A percentile compares a stretch with the other conserved stretches of the same genome.
These are phyloP conservation scores for Bombus difficillimus DNA, from an alignment of 1,140 invertebrate species.

Conservation along the genomic window DNA sequence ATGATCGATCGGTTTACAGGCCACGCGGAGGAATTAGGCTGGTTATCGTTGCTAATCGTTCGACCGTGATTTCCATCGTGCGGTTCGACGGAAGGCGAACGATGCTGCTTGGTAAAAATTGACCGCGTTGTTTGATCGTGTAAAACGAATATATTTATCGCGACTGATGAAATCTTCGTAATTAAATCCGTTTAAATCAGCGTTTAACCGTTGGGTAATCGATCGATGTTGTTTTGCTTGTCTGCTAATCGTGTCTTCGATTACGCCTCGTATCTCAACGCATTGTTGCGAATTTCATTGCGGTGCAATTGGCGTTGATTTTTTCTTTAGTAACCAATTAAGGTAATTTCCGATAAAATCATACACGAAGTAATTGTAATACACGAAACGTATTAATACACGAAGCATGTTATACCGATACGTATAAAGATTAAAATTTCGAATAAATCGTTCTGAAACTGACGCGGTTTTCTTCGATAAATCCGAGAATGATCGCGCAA, in stretches of 20 bases:
- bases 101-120: no score
- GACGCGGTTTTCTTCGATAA: neutral
- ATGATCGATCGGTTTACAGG: constrained; percentile 70
- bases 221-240: neutral
- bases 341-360: no score
- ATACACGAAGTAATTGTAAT: no score
- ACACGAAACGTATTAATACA: neutral
- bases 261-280: neutral
- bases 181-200: neutral
- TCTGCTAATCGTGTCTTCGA: neutral
- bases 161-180: no score
- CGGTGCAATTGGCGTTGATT: no score
- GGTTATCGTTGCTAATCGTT: constrained; percentile 46
- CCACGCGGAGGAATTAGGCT: constrained; percentile 46
- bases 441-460: neutral
- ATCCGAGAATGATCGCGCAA: constrained; percentile 16
- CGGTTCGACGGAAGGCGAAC: no score
- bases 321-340: no score
- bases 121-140: no score
- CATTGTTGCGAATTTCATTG: no score
- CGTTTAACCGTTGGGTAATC: neutral
- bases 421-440: neutral
- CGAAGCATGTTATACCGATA: neutral
- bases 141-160: neutral
- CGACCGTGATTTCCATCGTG: neutral